Evolutionary conservation across 1,140 invertebrate species (phyloP), one percentile per base, ranked within the genome.

Genomic region (Bombus superbus): DNA sequence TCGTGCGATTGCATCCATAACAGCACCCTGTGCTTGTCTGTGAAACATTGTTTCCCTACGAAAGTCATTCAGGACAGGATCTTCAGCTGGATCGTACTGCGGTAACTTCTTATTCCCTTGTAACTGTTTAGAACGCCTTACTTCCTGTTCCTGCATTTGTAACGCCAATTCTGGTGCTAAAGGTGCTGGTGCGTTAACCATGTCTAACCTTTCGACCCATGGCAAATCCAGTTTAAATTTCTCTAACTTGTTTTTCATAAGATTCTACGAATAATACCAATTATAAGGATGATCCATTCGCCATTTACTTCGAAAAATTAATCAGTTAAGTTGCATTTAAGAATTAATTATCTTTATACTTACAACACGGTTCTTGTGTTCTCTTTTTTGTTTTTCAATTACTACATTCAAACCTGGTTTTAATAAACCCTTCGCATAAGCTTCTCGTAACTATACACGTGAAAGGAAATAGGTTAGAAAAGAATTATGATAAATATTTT

Each of bases 61-160:
- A 92, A 99, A 99, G 94, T 99, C 98, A 96, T 99, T 98, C n/a
- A 99, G 93, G 0, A 98, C 97, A 4, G 97, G 97, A 95, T 98
- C 98, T 76, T 98, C 97, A 4, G 96, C 95, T 1, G 97, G 96
- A 11, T 96, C 94, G 86, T 96, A 96, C 77, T 96, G 95, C 53
- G 96, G 95, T 69, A 97, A 95, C 88, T 97, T 97, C 90, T 96
- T 97, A 87, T 96, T 97, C 71, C 97, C 97, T 92, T 97, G 95
- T 22, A 96, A 91, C 87, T 96, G 96, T 92, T 96, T 97, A 74
- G 96, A 96, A 64, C 96, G 96, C 90, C 96, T 96, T 76, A 97
- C 95, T 93, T 97, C 96, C 85, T 97, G 97, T 78, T 97, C 96
- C 88, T 97, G 96, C 90, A 98, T 96, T 94, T 98, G 97, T 25